phyloP scores from a whole-genome alignment of 2,797 vertebrate genomes.

The Molossus alvarezi region DNA sequence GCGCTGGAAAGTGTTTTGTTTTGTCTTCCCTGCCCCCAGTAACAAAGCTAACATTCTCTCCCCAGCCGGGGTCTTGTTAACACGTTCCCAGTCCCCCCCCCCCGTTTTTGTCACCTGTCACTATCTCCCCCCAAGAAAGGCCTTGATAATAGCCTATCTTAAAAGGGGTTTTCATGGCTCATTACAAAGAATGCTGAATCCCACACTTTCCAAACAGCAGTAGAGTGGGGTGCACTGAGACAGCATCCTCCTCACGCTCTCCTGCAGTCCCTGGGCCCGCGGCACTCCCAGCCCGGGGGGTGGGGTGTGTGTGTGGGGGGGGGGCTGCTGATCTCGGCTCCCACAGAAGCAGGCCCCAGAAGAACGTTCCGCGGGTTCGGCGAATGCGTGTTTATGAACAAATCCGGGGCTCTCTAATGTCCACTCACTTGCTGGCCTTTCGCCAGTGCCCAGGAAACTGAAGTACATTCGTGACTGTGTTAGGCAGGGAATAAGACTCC shows the following conservation, averaged over 20 bases:
- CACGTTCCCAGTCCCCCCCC: slow-evolving; percentile 74
- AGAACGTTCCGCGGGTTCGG: not conserved
- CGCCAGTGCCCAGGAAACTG: not conserved
- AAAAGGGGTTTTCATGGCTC: slow-evolving; percentile 63
- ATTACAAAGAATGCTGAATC: slow-evolving; percentile 81
- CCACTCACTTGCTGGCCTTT: not conserved
- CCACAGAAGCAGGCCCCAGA: not conserved
- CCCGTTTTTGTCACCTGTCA: slow-evolving; percentile 81
- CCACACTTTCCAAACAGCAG: slow-evolving; percentile 80
- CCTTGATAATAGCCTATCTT: slow-evolving; percentile 80
- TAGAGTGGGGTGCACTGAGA: slow-evolving; percentile 82
- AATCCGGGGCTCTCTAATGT: not conserved
- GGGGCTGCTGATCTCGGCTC: slow-evolving; percentile 73
- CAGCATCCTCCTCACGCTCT: slow-evolving; percentile 74
- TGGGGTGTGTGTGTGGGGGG: not conserved
- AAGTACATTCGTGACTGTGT: not conserved
- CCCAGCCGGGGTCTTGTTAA: slow-evolving; percentile 80
- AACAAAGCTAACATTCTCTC: slow-evolving; percentile 77
- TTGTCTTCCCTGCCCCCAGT: not conserved
- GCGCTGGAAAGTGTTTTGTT: not conserved
- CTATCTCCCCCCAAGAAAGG: slow-evolving; percentile 78
- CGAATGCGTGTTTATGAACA: not conserved
- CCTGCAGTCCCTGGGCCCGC: slow-evolving; percentile 51
- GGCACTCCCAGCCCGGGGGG: not conserved
- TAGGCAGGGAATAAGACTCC: not conserved